phyloP scores from a whole-genome alignment of 2,797 vertebrate genomes.

The Poeciliopsis paucimaculata region DNA sequence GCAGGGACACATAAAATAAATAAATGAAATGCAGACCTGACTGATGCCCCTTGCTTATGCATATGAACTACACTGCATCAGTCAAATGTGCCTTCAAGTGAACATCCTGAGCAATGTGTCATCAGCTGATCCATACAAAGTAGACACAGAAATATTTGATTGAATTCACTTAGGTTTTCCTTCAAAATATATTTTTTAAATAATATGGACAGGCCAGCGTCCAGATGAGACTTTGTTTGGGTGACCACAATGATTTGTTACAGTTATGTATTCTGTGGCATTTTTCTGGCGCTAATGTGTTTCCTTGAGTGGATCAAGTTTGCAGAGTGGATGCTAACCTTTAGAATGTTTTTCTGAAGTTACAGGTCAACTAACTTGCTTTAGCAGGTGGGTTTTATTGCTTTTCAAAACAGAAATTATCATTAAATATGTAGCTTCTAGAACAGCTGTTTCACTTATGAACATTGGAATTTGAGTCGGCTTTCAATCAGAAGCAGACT shows the following conservation, averaged over 20 bases:
- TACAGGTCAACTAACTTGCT: neutral
- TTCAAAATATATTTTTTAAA: neutral
- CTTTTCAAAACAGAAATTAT: neutral
- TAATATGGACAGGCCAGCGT: neutral
- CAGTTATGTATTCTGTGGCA: neutral
- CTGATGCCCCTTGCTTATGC: neutral
- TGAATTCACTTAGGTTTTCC: neutral
- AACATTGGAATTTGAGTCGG: neutral
- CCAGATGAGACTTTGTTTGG: neutral
- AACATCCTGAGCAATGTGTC: neutral
- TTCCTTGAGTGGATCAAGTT: neutral
- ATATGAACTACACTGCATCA: neutral
- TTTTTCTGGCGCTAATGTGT: neutral
- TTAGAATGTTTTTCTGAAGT: neutral
- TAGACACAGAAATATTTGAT: neutral
- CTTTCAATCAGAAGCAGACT: neutral
- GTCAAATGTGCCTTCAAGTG: neutral
- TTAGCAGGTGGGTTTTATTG: neutral
- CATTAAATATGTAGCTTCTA: neutral
- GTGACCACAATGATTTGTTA: too few species aligned
- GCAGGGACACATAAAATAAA: neutral
- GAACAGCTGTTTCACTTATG: neutral
- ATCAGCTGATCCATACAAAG: neutral
- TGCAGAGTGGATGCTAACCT: neutral
- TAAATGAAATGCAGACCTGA: neutral